Percentiles rank a stretch among this genome's conserved stretches.
phyloP scores from a whole-genome alignment of 2,113 vertebrate species.

The Halichoeres trimaculatus region DNA sequence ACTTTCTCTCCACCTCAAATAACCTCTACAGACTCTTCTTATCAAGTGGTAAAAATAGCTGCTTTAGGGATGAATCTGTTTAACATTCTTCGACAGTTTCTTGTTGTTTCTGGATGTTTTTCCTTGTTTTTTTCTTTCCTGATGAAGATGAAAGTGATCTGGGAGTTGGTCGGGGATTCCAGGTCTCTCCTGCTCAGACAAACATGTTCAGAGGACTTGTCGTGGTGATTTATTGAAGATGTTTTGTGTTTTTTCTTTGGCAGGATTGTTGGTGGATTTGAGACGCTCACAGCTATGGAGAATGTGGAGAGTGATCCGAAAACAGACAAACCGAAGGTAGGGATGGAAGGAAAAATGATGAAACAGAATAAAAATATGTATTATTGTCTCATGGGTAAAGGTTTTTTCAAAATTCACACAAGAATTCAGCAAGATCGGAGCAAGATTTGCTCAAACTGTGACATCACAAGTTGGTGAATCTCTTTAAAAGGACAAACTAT shows the following conservation, averaged over 20 bases:
- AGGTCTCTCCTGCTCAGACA: neutral
- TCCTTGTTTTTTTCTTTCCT: neutral
- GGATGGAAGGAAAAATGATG: neutral
- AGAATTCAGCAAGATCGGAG: too few relatives aligned
- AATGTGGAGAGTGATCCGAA: constrained; percentile 95
- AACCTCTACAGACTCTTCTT: too few relatives aligned
- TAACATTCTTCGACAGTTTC: neutral
- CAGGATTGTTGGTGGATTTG: constrained; percentile 97
- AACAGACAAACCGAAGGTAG: constrained; percentile 95
- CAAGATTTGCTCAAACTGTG: too few relatives aligned
- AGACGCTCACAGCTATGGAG: constrained; percentile 95
- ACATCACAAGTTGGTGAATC: too few relatives aligned
- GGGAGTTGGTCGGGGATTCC: neutral
- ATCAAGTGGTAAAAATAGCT: neutral
- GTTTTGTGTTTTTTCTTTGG: constrained; percentile 2
- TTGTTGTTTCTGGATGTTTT: neutral
- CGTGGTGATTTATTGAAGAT: neutral
- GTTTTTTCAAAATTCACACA: too few relatives aligned
- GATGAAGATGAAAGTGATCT: neutral
- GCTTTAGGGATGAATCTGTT: neutral
- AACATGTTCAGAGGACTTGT: neutral
- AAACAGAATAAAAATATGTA: too few relatives aligned
- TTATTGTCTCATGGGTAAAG: too few relatives aligned
- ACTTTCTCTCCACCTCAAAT: too few relatives aligned
- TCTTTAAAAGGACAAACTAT: too few relatives aligned